Percentiles rank a stretch among this genome's conserved stretches.
These are phyloP conservation scores for Metridium senile DNA, from an alignment of 92 coral and sea anemone genomes.

Conservation along the genomic window DNA sequence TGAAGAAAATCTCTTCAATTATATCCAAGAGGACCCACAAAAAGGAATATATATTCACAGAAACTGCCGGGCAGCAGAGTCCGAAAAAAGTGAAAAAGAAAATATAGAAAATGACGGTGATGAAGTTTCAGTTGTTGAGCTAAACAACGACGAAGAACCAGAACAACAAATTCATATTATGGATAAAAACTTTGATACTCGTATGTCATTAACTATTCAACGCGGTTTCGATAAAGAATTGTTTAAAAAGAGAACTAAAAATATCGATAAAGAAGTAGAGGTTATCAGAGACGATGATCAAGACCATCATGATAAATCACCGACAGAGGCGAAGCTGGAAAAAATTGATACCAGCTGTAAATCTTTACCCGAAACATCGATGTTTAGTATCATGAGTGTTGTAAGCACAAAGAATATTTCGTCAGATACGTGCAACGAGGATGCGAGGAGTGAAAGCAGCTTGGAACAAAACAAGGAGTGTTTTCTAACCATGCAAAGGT, in stretches of 20 bases:
- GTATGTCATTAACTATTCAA: conserved; percentile 38
- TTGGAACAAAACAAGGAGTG: conserved; percentile 85
- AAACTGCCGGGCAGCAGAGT: conserved; percentile 47
- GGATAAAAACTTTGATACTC: conserved; percentile 32
- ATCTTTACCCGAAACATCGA: conserved; percentile 46
- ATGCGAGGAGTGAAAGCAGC: conserved; percentile 59
- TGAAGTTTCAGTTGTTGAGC: background rate
- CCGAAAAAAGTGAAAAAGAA: conserved; percentile 4
- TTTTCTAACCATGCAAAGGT: conserved; percentile 92
- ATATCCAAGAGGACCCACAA: conserved; percentile 75
- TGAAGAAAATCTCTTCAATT: conserved; percentile 82
- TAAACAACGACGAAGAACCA: conserved; percentile 1
- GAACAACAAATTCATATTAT: conserved; percentile 30
- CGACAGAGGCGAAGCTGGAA: background rate
- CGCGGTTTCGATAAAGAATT: conserved; percentile 39
- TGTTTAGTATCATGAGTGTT: conserved; percentile 79
- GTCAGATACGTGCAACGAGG: conserved; percentile 56
- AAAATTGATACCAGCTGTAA: background rate
- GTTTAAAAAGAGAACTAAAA: conserved; percentile 21
- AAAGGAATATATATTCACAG: conserved; percentile 87
- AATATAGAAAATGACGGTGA: background rate
- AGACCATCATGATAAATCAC: background rate
- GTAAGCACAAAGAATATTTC: conserved; percentile 66
- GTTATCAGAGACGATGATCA: background rate
- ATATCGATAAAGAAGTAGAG: conserved; percentile 14